Evolutionary conservation across 2,888 invertebrate species (phyloP), one percentile per base, ranked within the genome.

Genomic region (Dusona sp.): DNA sequence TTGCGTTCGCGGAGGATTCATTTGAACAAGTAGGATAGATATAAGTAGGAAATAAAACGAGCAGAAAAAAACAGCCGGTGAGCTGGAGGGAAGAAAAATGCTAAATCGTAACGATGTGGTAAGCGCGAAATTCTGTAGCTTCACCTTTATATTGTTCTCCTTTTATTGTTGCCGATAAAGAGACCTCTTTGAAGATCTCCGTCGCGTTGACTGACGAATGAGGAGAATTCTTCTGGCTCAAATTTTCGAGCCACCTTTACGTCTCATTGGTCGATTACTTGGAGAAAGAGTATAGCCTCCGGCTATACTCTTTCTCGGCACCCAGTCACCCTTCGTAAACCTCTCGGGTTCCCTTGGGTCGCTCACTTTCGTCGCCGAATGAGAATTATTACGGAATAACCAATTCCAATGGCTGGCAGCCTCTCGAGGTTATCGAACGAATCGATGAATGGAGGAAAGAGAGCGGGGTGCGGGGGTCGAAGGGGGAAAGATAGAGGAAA

Each of bases 321-420:
- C 16, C 16, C 6, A 61, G 61, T 61, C 61, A 29, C 61, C 61
- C 61, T 61, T 7, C 61, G 61, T 61, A 61, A 61, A 61, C 61
- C 25, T 61, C 29, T 29, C 29, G 4, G 29, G 61, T 29, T 61
- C 65, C 16, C 48, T 67, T 38, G 45, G 22, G 51, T 78, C 29
- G 74, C 29, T 57, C 65, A 57, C 64, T 82, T 45, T 64, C 79
- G 57, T 65, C 75, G 75, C 38, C 80, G 38, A 70, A 65, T 64
- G 61, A 45, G 57, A 86, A 86, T 86, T 88, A 86, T 88, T 87
- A 87, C 81, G 81, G 87, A 84, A 88, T 86, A 88, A 87, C 84
- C 85, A 83, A 88, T 88, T 87, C 78, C 84, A 83, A 82, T 79
- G 83, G 79, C 72, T 83, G 68, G 75, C 80, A 81, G 80, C 77